Evolutionary conservation across 2,113 vertebrate genomes (phyloP).

Genomic region (Propithecus coquereli): DNA sequence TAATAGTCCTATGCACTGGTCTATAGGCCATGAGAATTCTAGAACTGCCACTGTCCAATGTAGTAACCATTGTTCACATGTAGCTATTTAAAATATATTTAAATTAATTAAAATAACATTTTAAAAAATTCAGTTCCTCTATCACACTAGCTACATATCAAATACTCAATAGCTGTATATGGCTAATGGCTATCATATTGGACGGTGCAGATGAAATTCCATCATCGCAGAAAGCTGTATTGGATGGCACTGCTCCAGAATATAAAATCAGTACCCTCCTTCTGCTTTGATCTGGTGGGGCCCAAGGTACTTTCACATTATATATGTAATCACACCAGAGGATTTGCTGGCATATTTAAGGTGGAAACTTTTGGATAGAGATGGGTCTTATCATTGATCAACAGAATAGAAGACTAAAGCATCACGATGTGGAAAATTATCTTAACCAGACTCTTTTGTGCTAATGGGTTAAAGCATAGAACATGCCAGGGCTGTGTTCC

Average conservation of each 20-base stretch:
- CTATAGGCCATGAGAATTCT: not conserved
- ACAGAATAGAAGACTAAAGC: not conserved
- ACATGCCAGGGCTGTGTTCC: not conserved
- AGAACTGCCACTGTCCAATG: not conserved
- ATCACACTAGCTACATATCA: not conserved
- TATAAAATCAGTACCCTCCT: not conserved
- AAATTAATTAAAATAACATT: not conserved
- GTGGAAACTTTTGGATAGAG: not conserved
- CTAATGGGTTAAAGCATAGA: not conserved
- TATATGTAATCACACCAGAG: not conserved
- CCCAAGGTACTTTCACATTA: not conserved
- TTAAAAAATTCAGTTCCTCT: not conserved
- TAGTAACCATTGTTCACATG: not conserved
- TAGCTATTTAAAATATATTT: not conserved
- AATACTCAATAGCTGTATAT: not conserved
- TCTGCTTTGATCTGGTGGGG: not conserved
- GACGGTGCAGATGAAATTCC: not conserved
- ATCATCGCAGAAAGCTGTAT: not conserved
- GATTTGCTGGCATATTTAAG: not conserved
- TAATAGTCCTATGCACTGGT: not conserved
- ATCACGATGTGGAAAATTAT: not conserved
- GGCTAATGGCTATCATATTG: not conserved
- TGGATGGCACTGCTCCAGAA: not conserved
- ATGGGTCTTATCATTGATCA: not conserved
- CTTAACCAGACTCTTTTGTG: not conserved